Base-by-base conservation (phyloP, 2,797 vertebrate species). In the Amniataba percoides region DNA sequence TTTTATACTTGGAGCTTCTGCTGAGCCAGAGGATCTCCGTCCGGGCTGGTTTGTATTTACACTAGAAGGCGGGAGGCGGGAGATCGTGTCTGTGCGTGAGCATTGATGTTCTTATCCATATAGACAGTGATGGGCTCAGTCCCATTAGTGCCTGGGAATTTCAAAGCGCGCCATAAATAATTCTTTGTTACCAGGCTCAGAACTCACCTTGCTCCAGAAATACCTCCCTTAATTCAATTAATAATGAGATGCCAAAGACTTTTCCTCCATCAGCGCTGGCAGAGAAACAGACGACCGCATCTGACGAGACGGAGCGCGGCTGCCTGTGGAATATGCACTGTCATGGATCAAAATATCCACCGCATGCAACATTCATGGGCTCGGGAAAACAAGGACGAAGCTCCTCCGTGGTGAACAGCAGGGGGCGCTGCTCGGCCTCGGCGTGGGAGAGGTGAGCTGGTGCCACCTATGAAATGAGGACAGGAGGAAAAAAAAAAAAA, bases 141-240 rank as follows among this genome's bases (percentile, higher is more conserved):
- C 84, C 88, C 87, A 87, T 91, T 83, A 83, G 78, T 64, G 82
- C 72, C 74, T 64, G 53, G 67, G 71, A 85, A 83, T 79, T 76
- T 85, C 85, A 87, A 82, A 85, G 82, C 71, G 51, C 65, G 61
- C 77, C 75, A 91, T 92, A 86, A 92, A 92, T 92, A 89, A 92
- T 92, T 92, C 82, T 80, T 85, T 71, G 55, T 80, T 82, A 64
- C 71, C 77, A 68, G 65, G 74, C 81, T 75, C 69, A 67, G 60
- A 88, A 72, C 79, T 81, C 79, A 90, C 82, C 88, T 92, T 87
- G 80, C 72, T 87, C 84, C 82, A 75, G 72, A 91, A 92, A 92
- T 93, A 89, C 62, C 34, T 78, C 56, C 27, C 62, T 83, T 88
- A 83, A 91, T 90, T 88, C 73, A 91, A 90, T 92, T 92, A 92